Evolutionary conservation across 2,113 vertebrate species (phyloP).

Genomic region (Megalops atlanticus): DNA sequence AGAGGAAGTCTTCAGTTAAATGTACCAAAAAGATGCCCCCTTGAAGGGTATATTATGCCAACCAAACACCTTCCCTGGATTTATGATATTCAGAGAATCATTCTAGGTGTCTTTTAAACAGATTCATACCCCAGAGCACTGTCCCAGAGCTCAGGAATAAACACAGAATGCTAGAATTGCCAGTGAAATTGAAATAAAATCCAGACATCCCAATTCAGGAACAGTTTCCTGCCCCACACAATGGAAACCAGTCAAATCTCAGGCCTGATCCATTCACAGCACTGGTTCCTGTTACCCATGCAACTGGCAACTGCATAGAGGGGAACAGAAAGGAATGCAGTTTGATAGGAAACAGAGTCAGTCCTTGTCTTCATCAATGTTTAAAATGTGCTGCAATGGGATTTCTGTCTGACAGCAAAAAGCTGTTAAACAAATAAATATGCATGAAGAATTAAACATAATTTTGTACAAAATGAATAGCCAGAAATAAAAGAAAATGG

Average conservation of each 20-base stretch:
- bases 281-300: not conserved
- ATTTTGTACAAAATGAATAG: not conserved
- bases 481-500: not conserved
- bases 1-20: not conserved
- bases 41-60: not conserved
- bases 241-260: not conserved
- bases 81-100: not conserved
- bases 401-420: not conserved
- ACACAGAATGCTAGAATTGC: not conserved
- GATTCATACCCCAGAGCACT: not conserved
- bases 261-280: not conserved
- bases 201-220: not conserved
- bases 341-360: conserved; percentile 8
- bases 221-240: not conserved
- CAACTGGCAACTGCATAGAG: not conserved
- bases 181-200: not conserved
- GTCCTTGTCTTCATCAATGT: not conserved
- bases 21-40: not conserved
- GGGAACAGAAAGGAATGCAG: not conserved
- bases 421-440: not conserved
- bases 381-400: not conserved
- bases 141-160: not conserved
- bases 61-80: not conserved
- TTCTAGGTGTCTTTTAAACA: not conserved
- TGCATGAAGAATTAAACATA: conserved; percentile 9